phyloP scores from a whole-genome alignment of 2,888 invertebrate species.

The Aradus depressus region DNA sequence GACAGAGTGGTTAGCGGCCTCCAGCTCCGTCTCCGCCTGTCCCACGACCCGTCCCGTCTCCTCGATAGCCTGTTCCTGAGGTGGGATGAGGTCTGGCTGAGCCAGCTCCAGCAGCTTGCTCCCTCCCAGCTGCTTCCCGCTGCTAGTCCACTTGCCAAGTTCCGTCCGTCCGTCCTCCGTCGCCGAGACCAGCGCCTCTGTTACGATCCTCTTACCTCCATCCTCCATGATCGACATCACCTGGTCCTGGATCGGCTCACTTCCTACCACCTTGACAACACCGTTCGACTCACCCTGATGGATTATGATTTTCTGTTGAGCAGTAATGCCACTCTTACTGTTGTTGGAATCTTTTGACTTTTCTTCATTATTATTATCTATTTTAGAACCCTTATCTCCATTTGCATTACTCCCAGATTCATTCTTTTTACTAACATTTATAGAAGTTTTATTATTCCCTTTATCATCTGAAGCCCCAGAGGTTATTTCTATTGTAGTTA shows the following conservation, averaged over 20 bases:
- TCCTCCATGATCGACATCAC: background rate
- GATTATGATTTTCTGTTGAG: conserved; percentile 10
- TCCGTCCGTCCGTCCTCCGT: conserved; percentile 14
- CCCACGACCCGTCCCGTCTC: conserved; percentile 12
- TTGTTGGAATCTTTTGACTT: too few species aligned
- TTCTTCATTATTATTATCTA: too few species aligned
- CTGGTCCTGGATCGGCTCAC: conserved; percentile 6
- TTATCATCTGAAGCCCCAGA: too few species aligned
- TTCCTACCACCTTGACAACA: conserved; percentile 6
- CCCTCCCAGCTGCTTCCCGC: background rate
- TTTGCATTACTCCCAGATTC: too few species aligned
- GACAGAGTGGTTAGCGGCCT: conserved; percentile 23
- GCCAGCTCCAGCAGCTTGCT: too few species aligned
- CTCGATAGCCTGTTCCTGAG: conserved; percentile 9
- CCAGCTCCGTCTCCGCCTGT: conserved; percentile 17
- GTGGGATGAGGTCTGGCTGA: conserved; percentile 13
- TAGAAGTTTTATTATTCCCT: too few species aligned
- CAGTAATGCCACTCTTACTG: too few species aligned
- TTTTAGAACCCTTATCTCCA: too few species aligned
- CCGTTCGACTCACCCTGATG: conserved; percentile 9
- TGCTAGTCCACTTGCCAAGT: background rate
- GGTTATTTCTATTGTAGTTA: too few species aligned
- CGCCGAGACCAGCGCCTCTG: conserved; percentile 15
- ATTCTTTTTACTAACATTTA: too few species aligned
- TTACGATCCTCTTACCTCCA: conserved; percentile 14